phyloP scores from a whole-genome alignment of 1,140 invertebrate genomes.

The Pantala flavescens region DNA sequence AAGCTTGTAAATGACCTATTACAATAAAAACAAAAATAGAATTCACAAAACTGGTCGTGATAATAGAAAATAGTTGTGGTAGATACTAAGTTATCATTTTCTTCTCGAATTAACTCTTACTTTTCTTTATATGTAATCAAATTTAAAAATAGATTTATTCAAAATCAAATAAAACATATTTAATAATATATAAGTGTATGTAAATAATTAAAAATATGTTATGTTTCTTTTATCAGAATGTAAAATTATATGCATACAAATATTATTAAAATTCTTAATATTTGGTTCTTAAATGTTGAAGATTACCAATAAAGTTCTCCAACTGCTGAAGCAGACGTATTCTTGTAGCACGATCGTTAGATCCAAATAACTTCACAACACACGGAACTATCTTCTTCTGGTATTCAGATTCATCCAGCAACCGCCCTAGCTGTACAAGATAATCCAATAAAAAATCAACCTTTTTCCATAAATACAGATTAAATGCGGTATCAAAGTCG shows the following conservation, averaged over 20 bases:
- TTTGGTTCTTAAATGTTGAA: too few species aligned
- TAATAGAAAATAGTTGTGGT: neutral
- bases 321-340: constrained; percentile 86
- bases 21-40: constrained; percentile 12
- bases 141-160: too few species aligned
- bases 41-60: too few species aligned
- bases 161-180: too few species aligned
- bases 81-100: neutral
- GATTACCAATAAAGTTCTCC: constrained; percentile 60
- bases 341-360: constrained; percentile 87
- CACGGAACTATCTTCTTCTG: constrained; percentile 95
- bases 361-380: constrained; percentile 91
- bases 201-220: too few species aligned
- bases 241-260: too few species aligned
- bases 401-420: constrained; percentile 83
- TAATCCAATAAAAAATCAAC: constrained; percentile 15
- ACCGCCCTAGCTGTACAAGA: constrained; percentile 63
- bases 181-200: too few species aligned
- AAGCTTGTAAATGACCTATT: constrained; percentile 39
- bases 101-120: neutral
- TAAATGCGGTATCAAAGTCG: too few species aligned
- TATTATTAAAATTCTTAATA: too few species aligned
- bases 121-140: too few species aligned
- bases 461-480: too few species aligned
- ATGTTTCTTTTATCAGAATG: too few species aligned